A percentile compares a stretch with the other conserved stretches of the same genome.
Conservation (phyloP, 2,797 vertebrate species). For the Geotria australis region DNA sequence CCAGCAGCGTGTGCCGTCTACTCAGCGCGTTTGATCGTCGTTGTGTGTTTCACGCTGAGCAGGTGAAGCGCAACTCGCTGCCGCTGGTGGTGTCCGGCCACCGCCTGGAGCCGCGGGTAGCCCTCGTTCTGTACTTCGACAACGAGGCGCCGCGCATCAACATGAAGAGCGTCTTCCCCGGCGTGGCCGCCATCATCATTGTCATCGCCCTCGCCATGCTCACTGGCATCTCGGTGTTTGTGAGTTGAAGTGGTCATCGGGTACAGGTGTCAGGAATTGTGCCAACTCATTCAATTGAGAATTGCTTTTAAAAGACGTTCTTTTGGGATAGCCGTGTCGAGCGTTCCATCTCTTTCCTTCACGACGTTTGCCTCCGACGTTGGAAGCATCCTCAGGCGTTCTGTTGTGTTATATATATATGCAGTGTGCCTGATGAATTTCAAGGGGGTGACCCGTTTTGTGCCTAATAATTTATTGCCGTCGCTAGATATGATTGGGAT, state of each 20-base stretch:
- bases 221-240: constrained; percentile 7
- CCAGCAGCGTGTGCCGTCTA: neutral
- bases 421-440: no score
- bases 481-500: no score
- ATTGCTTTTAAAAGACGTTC: no score
- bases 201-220: constrained; percentile 7
- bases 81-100: constrained; percentile 4
- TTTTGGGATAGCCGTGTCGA: no score
- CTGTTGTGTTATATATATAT: no score
- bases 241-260: constrained; percentile 2
- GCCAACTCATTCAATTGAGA: no score
- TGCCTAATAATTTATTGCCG: no score
- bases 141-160: constrained; percentile 7
- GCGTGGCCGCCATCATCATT: constrained; percentile 7
- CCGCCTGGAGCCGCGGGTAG: constrained; percentile 4
- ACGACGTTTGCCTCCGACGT: no score
- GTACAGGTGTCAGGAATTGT: no score
- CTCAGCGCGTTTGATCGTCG: neutral
- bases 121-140: constrained; percentile 7
- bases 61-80: constrained; percentile 6
- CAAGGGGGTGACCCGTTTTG: no score
- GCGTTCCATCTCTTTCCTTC: no score
- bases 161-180: constrained; percentile 7
- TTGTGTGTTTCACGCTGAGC: neutral
- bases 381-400: no score